Evolutionary conservation across 1,140 invertebrate species (phyloP), one percentile per base, ranked within the genome.

Genomic region (Ceratosolen fusciceps): DNA sequence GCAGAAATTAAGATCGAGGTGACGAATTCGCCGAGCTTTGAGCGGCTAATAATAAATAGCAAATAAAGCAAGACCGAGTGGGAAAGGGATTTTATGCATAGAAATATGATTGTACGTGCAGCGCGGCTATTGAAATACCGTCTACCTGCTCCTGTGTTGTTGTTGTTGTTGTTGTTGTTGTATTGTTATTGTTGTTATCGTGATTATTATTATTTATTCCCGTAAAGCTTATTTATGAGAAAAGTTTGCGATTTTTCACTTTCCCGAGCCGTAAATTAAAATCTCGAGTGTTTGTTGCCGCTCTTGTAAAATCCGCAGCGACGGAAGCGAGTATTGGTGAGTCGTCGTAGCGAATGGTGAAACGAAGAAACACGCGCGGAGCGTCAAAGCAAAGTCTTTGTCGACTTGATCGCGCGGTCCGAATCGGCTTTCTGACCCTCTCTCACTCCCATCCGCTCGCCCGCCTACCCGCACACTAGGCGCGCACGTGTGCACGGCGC

Each of bases 181-280:
- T n/a, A n/a, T n/a, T n/a, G n/a, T n/a, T n/a, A n/a, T n/a, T n/a
- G n/a, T 3, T 31, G 7, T 31, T 14, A 26, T 29, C 47, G 47
- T 29, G 8, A 26, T 39, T 47, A 58, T 73, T 56, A 62, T 75
- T 75, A 75, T 65, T 62, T 75, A 65, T 75, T 75, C 5, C 58
- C 24, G 43, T 75, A 75, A 75, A 75, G 43, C 16, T 75, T 75
- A 75, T 75, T 75, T 65, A 75, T 47, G 58, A 52, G 73, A n/a
- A 60, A 49, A 52, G 39, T 56, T 43, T 58, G 43, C 39, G 73
- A 75, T 65, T 75, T 75, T 74, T 60, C 54, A 26, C 58, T 75
- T 75, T 65, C 65, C 62, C 26, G 26, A 26, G 73, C 43, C 58
- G 43, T 75, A 75, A 75, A 75, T 75, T 62, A 75, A 75, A 75